Evolutionary conservation across 2,888 invertebrate genomes (phyloP), one percentile per base, ranked within the genome.

Genomic region (Drosophila atripex): DNA sequence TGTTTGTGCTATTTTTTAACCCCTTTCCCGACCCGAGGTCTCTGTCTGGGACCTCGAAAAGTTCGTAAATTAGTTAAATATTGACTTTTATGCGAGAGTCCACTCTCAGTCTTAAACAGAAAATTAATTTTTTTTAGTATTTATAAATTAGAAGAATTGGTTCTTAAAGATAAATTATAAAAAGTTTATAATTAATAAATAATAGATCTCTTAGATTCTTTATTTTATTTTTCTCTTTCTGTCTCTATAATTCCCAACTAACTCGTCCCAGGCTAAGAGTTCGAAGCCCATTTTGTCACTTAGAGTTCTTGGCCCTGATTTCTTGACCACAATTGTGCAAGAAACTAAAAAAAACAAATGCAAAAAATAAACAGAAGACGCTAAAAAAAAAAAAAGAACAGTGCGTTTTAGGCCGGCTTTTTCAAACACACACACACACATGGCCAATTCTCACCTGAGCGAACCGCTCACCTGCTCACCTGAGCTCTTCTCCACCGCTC

Each of bases 21-120:
- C 47, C 46, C 28, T 16, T 2, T 3, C 9, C 7, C 4, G 38
- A 14, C 32, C 32, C 12, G 4, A 11, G 16, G 18, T 21, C 11
- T 41, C 30, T 39, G 32, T 11, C 69, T 12, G 30, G 30, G 66
- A 25, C 8, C n/a, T 11, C 12, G 12, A 14, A 23, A 72, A 54
- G 64, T 54, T 54, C 35, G 73, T 57, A 64, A 85, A 85, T 85
- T 78, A 65, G 71, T 76, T 74, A 56, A 71, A 63, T 53, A 52
- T 64, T 49, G 30, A n/a, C 35, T 35, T 50, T 65, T 52, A 51
- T 43, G 52, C 32, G 38, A 41, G 39, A 47, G n/a, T n/a, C n/a
- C n/a, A n/a, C 59, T 59, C 60, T 39, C 23, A 21, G 21, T 3
- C 21, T 11, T 21, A 1, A 12, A 43, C 9, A 21, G 5, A 23